Base-by-base conservation (phyloP, 1,140 invertebrate species). In the Aphis gossypii region DNA sequence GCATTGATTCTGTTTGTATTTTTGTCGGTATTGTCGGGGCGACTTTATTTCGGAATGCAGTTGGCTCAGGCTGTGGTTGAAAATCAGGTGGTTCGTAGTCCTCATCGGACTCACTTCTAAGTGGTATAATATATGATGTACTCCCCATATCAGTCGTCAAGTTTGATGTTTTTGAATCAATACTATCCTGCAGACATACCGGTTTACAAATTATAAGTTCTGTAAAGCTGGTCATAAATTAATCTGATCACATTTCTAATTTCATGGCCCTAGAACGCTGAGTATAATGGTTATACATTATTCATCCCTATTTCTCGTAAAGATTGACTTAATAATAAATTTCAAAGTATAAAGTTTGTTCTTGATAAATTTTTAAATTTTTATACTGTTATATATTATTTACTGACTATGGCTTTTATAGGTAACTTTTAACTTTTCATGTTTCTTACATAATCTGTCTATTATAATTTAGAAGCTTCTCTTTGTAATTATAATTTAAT, bases 61-160 rank as follows among this genome's bases (percentile, higher is more conserved):
- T 20, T 54, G 82, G 8, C 25, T 35, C 92, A 9, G 92, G 82
- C 5, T n/a, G 46, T 23, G 92, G 68, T 30, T n/a, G 38, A n/a
- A 56, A 1, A 41, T 30, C 38, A 30, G 38, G 9, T 11, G 23
- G 11, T 20, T 90, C 89, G 14, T 60, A 23, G 23, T 90, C 89
- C 25, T 90, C 89, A 14, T 90, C 89, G 0, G 92, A 54, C 25
- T 93, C 92, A 25, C 82, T 83, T 84, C 92, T 51, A 1, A 93
- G 48, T 21, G 92, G 92, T 51, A 93, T 93, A 84, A 93, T 93
- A 23, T 84, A 93, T 20, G 82, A 93, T 38, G 92, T 93, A 54
- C 92, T 93, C 8, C 92, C 92, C 76, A 93, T 84, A 6, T 84
- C 91, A 18, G 68, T 51, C 0, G 21, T 38, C 1, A 21, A n/a